Conservation (phyloP, 2,113 vertebrate species). For the Felis catus region F.catus_Fca126_mat1.0 CM031416.1:25771501-25772000, state of each 20-base stretch:
- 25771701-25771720: background rate
- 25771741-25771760: background rate
- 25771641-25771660: background rate
- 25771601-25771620: background rate
- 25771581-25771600: background rate
- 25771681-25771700: background rate
- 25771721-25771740: background rate
- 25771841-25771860: background rate
- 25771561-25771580: background rate
- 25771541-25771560: background rate
- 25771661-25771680: background rate
- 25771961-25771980: background rate
- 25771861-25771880: background rate
- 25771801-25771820: background rate
- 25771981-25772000: background rate
- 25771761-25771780: background rate
- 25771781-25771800: background rate
- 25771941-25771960: background rate
- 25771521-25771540: background rate
- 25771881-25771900: background rate
- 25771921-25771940: background rate
- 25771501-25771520: background rate
- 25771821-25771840: background rate
- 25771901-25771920: background rate
- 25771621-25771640: background rate